Conservation (phyloP, 2,797 vertebrate species). For the Mallotus villosus region DNA sequence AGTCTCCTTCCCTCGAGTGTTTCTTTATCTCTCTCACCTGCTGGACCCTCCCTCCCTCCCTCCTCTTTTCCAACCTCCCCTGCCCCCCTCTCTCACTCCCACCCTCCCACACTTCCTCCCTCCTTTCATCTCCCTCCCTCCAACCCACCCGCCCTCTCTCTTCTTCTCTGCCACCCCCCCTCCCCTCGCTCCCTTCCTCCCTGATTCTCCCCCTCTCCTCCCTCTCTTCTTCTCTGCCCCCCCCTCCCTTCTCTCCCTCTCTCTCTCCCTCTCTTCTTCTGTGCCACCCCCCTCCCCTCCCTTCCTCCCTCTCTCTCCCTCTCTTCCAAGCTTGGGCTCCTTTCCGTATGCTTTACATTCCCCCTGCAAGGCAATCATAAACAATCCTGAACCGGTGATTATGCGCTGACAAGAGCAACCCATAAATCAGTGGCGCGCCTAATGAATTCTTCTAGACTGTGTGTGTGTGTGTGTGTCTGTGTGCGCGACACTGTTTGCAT, state of each 20-base stretch:
- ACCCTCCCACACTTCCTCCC: too few species aligned
- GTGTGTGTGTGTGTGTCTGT: too few species aligned
- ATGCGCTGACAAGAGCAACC: slow-evolving; percentile 57
- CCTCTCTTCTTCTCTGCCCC: not conserved
- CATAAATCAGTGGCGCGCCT: slow-evolving; percentile 55
- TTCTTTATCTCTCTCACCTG: not conserved
- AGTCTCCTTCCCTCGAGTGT: too few species aligned
- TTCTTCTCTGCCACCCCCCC: not conserved
- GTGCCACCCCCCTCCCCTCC: not conserved
- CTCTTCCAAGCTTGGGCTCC: slow-evolving; percentile 27
- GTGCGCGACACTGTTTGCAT: too few species aligned
- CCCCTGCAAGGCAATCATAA: slow-evolving; percentile 53
- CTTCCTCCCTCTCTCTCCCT: not conserved
- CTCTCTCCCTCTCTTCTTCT: not conserved
- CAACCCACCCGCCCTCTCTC: not conserved
- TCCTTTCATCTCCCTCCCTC: too few species aligned
- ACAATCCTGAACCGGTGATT: slow-evolving; percentile 66
- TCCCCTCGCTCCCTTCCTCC: too few species aligned
- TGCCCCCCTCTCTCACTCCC: not conserved
- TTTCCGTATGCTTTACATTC: slow-evolving; percentile 37
- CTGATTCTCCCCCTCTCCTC: slow-evolving; percentile 7
- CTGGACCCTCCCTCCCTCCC: not conserved
- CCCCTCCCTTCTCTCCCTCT: slow-evolving; percentile 3
- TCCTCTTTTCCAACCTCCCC: not conserved
- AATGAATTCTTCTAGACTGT: slow-evolving; percentile 54